phyloP scores from a whole-genome alignment of 2,113 vertebrate genomes.

The Xenus cinereus region DNA sequence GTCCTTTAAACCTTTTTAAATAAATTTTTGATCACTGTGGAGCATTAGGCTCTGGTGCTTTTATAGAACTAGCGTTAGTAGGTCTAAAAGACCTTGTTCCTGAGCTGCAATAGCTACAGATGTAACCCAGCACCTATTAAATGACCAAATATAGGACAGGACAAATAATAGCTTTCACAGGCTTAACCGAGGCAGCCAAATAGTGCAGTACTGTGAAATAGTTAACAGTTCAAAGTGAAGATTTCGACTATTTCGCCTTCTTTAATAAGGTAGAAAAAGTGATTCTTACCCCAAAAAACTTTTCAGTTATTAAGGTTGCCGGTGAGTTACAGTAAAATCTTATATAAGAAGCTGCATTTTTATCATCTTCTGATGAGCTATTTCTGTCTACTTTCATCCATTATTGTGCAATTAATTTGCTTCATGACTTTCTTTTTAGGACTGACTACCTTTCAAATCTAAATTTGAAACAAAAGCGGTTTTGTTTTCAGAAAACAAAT shows the following conservation, averaged over 20 bases:
- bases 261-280: neutral
- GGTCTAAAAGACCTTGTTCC: neutral
- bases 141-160: neutral
- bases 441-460: neutral
- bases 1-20: neutral
- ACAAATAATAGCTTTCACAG: neutral
- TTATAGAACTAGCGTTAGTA: neutral
- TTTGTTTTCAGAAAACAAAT: neutral
- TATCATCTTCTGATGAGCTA: neutral
- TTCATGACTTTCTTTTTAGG: neutral
- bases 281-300: neutral
- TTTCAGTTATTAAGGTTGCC: neutral
- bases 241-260: neutral
- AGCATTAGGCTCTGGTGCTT: neutral
- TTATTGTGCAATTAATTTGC: constrained; percentile 23
- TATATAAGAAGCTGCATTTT: constrained; percentile 28
- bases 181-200: neutral
- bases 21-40: neutral
- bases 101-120: neutral
- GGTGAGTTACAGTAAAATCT: neutral
- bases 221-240: neutral
- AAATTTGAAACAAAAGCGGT: neutral
- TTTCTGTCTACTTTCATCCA: constrained; percentile 9
- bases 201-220: neutral
- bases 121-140: neutral